phyloP scores from a whole-genome alignment of 2,797 vertebrate genomes.

The Podarcis siculus region DNA sequence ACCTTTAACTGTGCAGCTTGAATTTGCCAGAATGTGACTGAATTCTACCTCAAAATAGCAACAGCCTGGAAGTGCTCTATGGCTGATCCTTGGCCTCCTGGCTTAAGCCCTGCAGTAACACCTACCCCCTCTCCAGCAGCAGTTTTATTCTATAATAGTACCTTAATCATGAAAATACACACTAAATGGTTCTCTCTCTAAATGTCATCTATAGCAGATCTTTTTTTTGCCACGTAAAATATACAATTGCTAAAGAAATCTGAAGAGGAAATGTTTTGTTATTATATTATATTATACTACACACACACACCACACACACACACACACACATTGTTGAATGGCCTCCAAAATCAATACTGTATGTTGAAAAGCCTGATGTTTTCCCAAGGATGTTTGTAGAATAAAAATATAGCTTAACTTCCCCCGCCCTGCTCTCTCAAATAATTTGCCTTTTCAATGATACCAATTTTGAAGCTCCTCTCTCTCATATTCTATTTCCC shows the following conservation, averaged over 20 bases:
- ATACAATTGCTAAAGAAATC: slow-evolving; percentile 61
- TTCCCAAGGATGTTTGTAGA: slow-evolving; percentile 33
- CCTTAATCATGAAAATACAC: slow-evolving; percentile 43
- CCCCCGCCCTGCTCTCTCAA: not conserved
- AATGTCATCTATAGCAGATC: slow-evolving; percentile 61
- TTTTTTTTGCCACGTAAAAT: slow-evolving; percentile 69
- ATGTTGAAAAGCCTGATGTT: slow-evolving; percentile 60
- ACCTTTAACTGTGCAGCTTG: too few species aligned
- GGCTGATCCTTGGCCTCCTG: not conserved
- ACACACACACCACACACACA: slow-evolving; percentile 63
- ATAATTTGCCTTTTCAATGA: not conserved
- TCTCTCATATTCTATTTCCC: slow-evolving; percentile 10
- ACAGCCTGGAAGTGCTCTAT: too few species aligned
- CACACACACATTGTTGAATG: slow-evolving; percentile 60
- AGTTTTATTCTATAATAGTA: slow-evolving; percentile 54
- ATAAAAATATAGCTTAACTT: not conserved
- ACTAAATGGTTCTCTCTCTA: slow-evolving; percentile 63
- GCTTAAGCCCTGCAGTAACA: not conserved
- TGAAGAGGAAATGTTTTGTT: slow-evolving; percentile 66
- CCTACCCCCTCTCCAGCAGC: not conserved
- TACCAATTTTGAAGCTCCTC: slow-evolving; percentile 26
- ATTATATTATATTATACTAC: slow-evolving; percentile 49
- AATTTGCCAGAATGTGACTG: too few species aligned
- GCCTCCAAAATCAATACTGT: slow-evolving; percentile 61
- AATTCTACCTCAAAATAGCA: too few species aligned